Base-by-base conservation (phyloP, 1,140 invertebrate species). In the Achatina immaculata region DNA sequence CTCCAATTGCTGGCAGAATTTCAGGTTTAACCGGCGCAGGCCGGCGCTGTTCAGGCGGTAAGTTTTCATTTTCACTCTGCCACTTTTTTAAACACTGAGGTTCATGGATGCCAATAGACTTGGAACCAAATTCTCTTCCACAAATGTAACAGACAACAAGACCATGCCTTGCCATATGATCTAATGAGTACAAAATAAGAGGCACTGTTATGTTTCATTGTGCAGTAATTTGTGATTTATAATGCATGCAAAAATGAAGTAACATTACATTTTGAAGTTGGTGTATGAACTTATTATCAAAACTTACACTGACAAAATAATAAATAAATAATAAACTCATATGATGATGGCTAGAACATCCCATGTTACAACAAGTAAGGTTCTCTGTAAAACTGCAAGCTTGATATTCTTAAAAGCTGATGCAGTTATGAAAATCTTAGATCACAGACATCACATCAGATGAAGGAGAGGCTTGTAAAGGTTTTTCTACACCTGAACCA, bases 31-130 rank as follows among this genome's bases (percentile, higher is more conserved):
- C 83, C 9, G 95, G 95, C 75, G 93, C 92, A 1, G 93, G 92
- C 82, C 94, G 88, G 62, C 93, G 91, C 73, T 94, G 92, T 74
- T 90, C 83, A 48, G 91, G 89, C 0, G 94, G 94, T 65, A 95
- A 88, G 86, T 94, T 93, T 11, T 93, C 90, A 86, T 95, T 95
- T 87, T 95, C 94, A 62, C 91, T 87, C 42, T 94, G 92, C 95
- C 95, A 95, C 87, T 95, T 95, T 86, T 94, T 93, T 42, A 96
- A 85, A 87, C 95, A 96, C 84, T 95, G 94, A 0, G 95, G 94
- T 86, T 95, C 94, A 90, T 96, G 95, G 78, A 95, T 95, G 28
- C 90, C 90, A 76, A 96, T 94, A 51, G 94, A 95, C 75, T 89
- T 90, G 65, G 88, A 89, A 58, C 91, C 89, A 87, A 92, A 92